A percentile compares a stretch with the other conserved stretches of the same genome.
Conservation (phyloP, 1,140 invertebrate genomes). For the Galleria mellonella region DNA sequence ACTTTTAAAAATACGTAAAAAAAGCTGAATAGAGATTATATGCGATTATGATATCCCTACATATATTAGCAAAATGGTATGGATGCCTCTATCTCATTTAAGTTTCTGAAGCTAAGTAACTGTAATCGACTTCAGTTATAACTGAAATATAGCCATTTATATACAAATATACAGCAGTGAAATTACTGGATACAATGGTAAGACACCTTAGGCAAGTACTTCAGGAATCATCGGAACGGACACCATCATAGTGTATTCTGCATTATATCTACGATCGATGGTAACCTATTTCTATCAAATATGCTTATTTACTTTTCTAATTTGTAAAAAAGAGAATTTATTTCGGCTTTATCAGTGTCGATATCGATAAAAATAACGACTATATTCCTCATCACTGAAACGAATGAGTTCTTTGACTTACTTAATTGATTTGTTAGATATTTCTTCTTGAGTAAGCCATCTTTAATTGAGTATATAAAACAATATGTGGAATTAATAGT, state of each 20-base stretch:
- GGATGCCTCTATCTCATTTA: no score
- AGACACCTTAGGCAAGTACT: no score
- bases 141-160: no score
- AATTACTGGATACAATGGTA: no score
- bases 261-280: no score
- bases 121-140: no score
- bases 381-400: slow-evolving; percentile 33
- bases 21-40: background rate
- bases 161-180: no score
- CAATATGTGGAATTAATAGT: slow-evolving; percentile 26
- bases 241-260: no score
- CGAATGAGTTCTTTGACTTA: slow-evolving; percentile 66
- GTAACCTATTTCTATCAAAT: background rate
- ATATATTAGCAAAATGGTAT: no score
- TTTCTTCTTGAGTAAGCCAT: slow-evolving; percentile 57
- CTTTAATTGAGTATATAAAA: slow-evolving; percentile 51
- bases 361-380: slow-evolving; percentile 19
- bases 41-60: no score
- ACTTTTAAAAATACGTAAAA: background rate
- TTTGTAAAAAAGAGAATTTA: background rate
- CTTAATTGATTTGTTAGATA: slow-evolving; percentile 68
- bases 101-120: no score
- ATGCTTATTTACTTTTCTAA: background rate
- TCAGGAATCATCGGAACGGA: no score
- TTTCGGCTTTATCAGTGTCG: background rate